phyloP scores from a whole-genome alignment of 2,113 vertebrate genomes.

The Ceratotherium simum region DNA sequence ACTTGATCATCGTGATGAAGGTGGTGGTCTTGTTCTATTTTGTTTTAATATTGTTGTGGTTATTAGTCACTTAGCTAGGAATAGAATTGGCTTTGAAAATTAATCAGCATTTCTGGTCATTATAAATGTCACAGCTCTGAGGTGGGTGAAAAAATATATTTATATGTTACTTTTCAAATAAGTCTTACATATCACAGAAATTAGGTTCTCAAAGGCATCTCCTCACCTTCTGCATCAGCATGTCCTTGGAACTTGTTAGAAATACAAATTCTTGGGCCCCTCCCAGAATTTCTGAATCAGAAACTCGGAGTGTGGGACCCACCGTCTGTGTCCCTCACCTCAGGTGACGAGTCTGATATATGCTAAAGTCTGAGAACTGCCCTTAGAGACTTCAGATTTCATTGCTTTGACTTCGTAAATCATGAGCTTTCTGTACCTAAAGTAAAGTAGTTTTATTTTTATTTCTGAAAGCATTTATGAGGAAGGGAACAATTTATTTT shows the following conservation, averaged over 20 bases:
- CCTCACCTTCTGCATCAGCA: not conserved
- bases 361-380: not conserved
- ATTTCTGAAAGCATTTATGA: not conserved
- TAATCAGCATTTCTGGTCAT: not conserved
- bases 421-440: constrained; percentile 43
- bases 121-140: not conserved
- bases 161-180: not conserved
- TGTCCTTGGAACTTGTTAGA: not conserved
- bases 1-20: not conserved
- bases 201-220: not conserved
- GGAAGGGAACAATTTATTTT: constrained; percentile 2
- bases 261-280: not conserved
- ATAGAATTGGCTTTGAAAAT: constrained; percentile 48
- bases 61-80: constrained; percentile 45
- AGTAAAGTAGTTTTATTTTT: constrained; percentile 27
- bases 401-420: not conserved
- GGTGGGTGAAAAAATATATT: not conserved
- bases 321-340: not conserved
- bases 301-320: not conserved
- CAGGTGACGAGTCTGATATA: not conserved
- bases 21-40: not conserved
- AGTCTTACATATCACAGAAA: not conserved
- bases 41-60: constrained; percentile 6
- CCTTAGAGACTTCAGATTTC: not conserved
- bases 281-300: not conserved